These are phyloP conservation scores for Dexiosoma caninum DNA, from an alignment of 2,888 invertebrate genomes.

Conservation along the genomic window DNA sequence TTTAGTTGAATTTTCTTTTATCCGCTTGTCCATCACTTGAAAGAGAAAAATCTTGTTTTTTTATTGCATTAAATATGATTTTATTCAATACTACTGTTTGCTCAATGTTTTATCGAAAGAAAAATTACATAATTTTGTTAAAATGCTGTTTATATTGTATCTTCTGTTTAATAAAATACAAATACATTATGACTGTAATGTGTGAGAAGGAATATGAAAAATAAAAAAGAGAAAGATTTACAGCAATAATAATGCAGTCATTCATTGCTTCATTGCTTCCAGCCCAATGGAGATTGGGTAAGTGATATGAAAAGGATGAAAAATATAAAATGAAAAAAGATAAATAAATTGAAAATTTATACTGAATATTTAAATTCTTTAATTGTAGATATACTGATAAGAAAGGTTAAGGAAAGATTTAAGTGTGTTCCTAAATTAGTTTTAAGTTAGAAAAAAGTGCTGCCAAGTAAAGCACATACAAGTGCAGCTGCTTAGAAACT, in stretches of 20 bases:
- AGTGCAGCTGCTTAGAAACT: no score
- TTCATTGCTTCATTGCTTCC: constrained; percentile 28
- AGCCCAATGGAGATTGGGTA: constrained; percentile 16
- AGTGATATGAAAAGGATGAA: neutral
- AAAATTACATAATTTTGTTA: constrained; percentile 53
- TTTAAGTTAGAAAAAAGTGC: no score
- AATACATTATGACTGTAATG: constrained; percentile 13
- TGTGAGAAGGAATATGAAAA: neutral
- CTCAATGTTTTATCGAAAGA: constrained; percentile 41
- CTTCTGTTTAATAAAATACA: no score
- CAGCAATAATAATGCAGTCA: constrained; percentile 6
- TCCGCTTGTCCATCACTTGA: neutral
- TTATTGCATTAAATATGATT: constrained; percentile 13
- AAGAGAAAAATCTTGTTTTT: neutral
- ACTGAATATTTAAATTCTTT: no score
- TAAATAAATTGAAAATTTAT: neutral
- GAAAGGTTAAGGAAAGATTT: no score
- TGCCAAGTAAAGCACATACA: no score
- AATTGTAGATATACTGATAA: no score
- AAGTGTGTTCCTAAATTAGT: no score
- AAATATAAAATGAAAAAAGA: neutral
- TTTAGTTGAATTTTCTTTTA: neutral
- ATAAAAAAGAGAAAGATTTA: neutral
- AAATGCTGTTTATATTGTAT: constrained; percentile 40
- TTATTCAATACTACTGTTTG: constrained; percentile 11